Base-by-base conservation (phyloP, 2,888 invertebrate species). In the Laothoe populi region DNA sequence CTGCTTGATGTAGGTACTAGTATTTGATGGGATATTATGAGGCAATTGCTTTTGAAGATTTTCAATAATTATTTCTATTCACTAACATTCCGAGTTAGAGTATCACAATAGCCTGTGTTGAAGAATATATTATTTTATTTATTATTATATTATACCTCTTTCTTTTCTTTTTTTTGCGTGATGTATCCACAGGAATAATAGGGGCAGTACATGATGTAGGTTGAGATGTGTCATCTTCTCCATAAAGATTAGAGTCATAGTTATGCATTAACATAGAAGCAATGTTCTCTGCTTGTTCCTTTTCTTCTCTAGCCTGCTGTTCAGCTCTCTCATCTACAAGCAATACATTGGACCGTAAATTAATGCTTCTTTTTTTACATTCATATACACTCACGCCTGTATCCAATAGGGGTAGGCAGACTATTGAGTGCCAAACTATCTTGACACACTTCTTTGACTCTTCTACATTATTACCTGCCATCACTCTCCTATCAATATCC, bases 171-270 rank as follows among this genome's bases (percentile, higher is more conserved):
- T 92, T 92, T 72, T 88, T 91, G 46, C 86, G 81, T 49, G 81
- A 79, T 19, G 79, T 70, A 64, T 89, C 90, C 60, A 82, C 68
- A 2, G 87, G 86, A 57, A 88, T 83, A 19, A 86, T 73, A 5
- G 90, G 90, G 19, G 90, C 86, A 38, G 86, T 75, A 42, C 88
- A 81, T 7, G 90, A 90, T 10, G 87, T 87, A n/a, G 91, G 90
- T 67, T 91, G 92, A 23, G 92, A 91, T 1, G 90, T 91, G 62
- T 93, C 90, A 70, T 93, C 92, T 74, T 91, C 92, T n/a, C 83
- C 89, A 63, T 81, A 86, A 31, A 90, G 67, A 68, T 88, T 90
- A 19, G 75, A 66, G 62, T 90, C 91, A 69, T 90, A 91, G 59
- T 82, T 87, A 2, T 75, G 79, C 79, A 92, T 81, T 65, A 91